Evolutionary conservation across 2,113 vertebrate genomes (phyloP), one percentile per base, ranked within the genome.

Genomic region (Indicator maculatus): DNA sequence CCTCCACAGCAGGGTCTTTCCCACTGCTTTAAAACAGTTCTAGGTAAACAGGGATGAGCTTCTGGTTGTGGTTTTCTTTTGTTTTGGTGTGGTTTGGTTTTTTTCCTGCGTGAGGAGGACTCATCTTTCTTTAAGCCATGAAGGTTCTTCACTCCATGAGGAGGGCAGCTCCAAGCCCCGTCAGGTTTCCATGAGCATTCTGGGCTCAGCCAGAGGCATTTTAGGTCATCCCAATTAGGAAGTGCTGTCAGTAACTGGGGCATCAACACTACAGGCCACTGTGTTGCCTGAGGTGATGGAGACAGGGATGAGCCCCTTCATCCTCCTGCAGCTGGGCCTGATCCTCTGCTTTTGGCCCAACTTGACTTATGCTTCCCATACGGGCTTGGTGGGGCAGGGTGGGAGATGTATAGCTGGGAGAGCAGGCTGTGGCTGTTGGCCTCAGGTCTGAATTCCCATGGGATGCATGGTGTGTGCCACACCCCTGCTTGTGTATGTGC

Each of bases 151-250:
- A 15, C 15, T 31, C 5, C 33, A 20, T 2, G 7, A 16, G 12
- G 16, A 12, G 28, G 7, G 24, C 1, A 9, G 21, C 16, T 59
- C 10, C 0, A 1, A 13, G 33, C 20, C 45, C 24, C 1, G 2
- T 1, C 7, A 26, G 36, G 11, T 18, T 56, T 60, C 53, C 33
- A 26, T 38, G 33, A 36, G 21, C n/a, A 33, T n/a, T 24, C 13
- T 24, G 33, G 28, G n/a, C 18, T 67, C 2, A 4, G 65, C 33
- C 4, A 0, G 74, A 70, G 67, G 27, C 24, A 5, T 81, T 66
- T 76, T 15, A 63, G 53, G 80, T 58, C 70, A 20, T 53, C 64
- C 69, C 63, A 17, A 1, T 2, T 14, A 28, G 6, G 3, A 30
- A 56, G 33, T 38, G 65, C 33, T 26, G 52, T 30, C 50, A 5